A percentile compares a stretch with the other conserved stretches of the same genome.
Conservation (phyloP, 2,888 invertebrate species). For the Chrysolina americana region DNA sequence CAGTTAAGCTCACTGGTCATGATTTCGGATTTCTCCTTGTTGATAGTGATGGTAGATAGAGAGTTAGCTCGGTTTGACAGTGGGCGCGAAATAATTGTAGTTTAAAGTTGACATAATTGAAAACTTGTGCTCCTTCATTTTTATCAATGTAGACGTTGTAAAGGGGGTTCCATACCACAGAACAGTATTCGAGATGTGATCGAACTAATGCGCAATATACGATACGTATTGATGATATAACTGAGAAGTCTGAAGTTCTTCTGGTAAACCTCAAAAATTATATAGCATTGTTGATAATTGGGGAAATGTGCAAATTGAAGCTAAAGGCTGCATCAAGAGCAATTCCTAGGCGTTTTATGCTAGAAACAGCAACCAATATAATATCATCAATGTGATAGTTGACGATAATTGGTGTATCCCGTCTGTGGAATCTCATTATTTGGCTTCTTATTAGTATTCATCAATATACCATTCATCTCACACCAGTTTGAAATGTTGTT, state of each 20-base stretch:
- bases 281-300: neutral
- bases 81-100: neutral
- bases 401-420: neutral
- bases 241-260: neutral
- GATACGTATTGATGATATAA: neutral
- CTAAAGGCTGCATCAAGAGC: neutral
- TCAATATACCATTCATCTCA: neutral
- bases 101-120: neutral
- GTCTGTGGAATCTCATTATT: neutral
- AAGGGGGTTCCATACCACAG: neutral
- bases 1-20: neutral
- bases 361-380: neutral
- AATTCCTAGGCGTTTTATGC: neutral
- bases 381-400: neutral
- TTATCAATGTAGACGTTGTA: neutral
- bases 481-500: neutral
- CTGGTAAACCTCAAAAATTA: neutral
- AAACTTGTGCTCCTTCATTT: neutral
- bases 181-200: neutral
- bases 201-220: neutral
- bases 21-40: neutral
- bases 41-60: neutral
- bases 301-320: neutral
- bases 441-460: neutral
- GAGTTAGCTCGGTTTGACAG: neutral